Base-by-base conservation (phyloP, 2,113 vertebrate genomes). In the Saguinus imperator region DNA sequence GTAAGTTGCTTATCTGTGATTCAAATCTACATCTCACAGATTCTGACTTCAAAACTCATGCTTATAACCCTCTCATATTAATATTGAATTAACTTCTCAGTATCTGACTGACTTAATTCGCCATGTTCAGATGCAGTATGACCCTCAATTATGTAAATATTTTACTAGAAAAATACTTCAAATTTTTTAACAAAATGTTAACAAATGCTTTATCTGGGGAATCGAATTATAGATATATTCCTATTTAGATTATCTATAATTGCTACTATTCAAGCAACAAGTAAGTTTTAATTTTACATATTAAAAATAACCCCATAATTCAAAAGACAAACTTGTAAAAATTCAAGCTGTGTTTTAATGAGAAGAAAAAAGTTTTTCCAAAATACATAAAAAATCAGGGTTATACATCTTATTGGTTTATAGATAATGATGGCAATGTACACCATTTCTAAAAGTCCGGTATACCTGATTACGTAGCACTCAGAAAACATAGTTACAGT, bases 261-360 rank as follows among this genome's bases (percentile, higher is more conserved):
- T 64, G 68, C 20, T 76, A 94, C 37, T 72, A 95, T 48, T 70
- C 50, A 29, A 77, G 12, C 35, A 80, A 77, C 23, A 68, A 64
- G 2, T 16, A n/a, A 52, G 23, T 85, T 83, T 94, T 72, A 58
- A 89, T 93, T 66, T 80, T 76, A 50, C 29, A 57, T 20, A 37
- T 48, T 76, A 35, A 79, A 73, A 76, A 45, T 43, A 52, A 23
- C 4, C 58, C 25, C 37, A n/a, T 48, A 23, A 32, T 7, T 66
- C 18, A 75, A 88, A 75, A 68, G 10, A 68, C 70, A 86, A 64
- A 14, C 6, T 88, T 95, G 72, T 21, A 17, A 92, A 94, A 97
- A 92, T 64, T 11, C 18, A 84, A 93, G 10, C 3, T 37, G 0
- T 52, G 16, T 85, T 52, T 94, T 52, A 55, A 79, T 72, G 17